Base-by-base conservation (phyloP, 2,888 invertebrate species). In the Papilio gigon region DNA sequence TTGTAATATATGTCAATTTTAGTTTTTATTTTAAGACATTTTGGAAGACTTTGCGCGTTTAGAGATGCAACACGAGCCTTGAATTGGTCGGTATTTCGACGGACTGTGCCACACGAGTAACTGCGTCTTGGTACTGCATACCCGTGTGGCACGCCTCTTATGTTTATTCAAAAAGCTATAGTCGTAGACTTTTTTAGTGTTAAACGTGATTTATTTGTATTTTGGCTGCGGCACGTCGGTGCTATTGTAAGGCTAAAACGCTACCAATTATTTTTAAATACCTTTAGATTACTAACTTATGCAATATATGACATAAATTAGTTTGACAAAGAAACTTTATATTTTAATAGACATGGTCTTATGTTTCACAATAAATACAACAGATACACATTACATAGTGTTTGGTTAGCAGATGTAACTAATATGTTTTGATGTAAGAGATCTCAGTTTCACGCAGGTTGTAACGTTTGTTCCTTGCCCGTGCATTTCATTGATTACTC, bases 361-460 rank as follows among this genome's bases (percentile, higher is more conserved):
- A 30, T n/a, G 30, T 30, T 56, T 56, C 53, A 30, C 53, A 50
- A 25, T 56, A 30, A 25, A 50, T 30, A 30, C 8, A 14, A 14
- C 37, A 37, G 14, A 25, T 14, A 25, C 27, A 27, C 22, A 42
- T 65, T 12, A 58, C 25, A n/a, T 35, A 65, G 40, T 53, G 47
- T 40, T 56, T 35, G 40, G 50, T 59, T 66, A 50, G 65, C 70
- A 60, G 50, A 61, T 65, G 47, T 68, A 66, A 68, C 68, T 71
- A 71, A 72, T 68, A 74, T 73, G 74, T 77, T 78, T 78, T 78
- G 76, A 79, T 77, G 76, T 73, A 74, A 71, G 75, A 76, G 80
- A 80, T 80, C 80, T 80, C 80, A 75, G 70, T 63, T 70, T 76
- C 73, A 62, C 33, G 35, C 61, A 22, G 47, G 47, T 64, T 59